Percentiles rank a stretch among this genome's conserved stretches.
These are phyloP conservation scores for Pollicipes pollicipes DNA, from an alignment of 1,140 invertebrate species.

Conservation along the genomic window DNA sequence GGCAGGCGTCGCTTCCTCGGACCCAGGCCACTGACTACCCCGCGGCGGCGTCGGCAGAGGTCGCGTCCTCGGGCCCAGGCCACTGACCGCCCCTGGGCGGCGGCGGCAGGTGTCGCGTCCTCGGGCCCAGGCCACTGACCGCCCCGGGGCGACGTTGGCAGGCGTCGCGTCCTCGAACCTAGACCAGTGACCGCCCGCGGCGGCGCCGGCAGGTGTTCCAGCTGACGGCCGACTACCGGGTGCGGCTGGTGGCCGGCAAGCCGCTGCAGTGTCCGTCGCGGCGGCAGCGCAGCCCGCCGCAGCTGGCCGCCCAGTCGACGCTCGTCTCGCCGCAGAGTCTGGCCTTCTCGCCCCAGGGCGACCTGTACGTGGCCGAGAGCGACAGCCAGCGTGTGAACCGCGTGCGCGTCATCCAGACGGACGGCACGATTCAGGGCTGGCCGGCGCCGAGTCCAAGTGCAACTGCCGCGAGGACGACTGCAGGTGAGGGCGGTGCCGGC, in stretches of 20 bases:
- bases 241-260: slow-evolving; percentile 78
- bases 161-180: too few species aligned
- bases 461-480: slow-evolving; percentile 68
- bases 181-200: too few species aligned
- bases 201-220: slow-evolving; percentile 47
- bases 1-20: too few species aligned
- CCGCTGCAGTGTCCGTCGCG: slow-evolving; percentile 56
- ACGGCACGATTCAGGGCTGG: slow-evolving; percentile 77
- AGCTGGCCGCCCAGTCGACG: slow-evolving; percentile 69
- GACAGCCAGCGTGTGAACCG: slow-evolving; percentile 85
- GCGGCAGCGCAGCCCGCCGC: slow-evolving; percentile 32
- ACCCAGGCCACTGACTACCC: too few species aligned
- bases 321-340: slow-evolving; percentile 84
- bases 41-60: too few species aligned
- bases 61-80: too few species aligned
- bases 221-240: slow-evolving; percentile 68
- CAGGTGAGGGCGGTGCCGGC: not conserved
- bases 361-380: slow-evolving; percentile 84
- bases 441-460: slow-evolving; percentile 85
- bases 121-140: too few species aligned
- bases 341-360: slow-evolving; percentile 82
- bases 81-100: too few species aligned
- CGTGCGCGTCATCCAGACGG: slow-evolving; percentile 72
- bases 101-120: too few species aligned
- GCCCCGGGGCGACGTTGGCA: too few species aligned